These are phyloP conservation scores for Danio choprae DNA, from an alignment of 2,797 vertebrate species.

Conservation along the genomic window DNA sequence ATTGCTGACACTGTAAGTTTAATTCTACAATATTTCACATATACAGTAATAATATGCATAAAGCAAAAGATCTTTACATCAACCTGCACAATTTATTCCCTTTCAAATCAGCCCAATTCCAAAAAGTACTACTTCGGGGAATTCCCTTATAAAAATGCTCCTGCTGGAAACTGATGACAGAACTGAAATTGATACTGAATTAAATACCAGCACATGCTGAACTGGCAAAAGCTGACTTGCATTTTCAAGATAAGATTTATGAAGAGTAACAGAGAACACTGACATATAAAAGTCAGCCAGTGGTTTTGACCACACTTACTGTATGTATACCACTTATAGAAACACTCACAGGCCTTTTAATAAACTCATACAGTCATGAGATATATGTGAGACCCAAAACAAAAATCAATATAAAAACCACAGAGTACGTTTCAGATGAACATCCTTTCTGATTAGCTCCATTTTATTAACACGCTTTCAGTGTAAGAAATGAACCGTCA, in stretches of 20 bases:
- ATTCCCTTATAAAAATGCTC: constrained; percentile 6
- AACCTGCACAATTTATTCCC: constrained; percentile 10
- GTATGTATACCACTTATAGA: neutral
- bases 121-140: constrained; percentile 5
- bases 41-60: neutral
- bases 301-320: neutral
- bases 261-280: constrained; percentile 3
- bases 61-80: neutral
- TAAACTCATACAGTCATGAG: constrained; percentile 4
- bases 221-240: constrained; percentile 10
- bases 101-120: constrained; percentile 17
- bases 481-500: neutral
- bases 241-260: neutral
- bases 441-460: neutral
- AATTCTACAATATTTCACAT: neutral
- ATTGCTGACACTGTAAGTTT: neutral
- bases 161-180: constrained; percentile 30
- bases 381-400: neutral
- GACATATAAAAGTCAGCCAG: constrained; percentile 2
- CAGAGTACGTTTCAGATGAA: neutral
- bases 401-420: neutral
- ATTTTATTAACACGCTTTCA: neutral
- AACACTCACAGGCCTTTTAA: neutral
- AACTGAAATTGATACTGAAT: constrained; percentile 15
- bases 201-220: constrained; percentile 23